Conservation (phyloP, 2,888 invertebrate species). For the Brassicogethes aeneus region DNA sequence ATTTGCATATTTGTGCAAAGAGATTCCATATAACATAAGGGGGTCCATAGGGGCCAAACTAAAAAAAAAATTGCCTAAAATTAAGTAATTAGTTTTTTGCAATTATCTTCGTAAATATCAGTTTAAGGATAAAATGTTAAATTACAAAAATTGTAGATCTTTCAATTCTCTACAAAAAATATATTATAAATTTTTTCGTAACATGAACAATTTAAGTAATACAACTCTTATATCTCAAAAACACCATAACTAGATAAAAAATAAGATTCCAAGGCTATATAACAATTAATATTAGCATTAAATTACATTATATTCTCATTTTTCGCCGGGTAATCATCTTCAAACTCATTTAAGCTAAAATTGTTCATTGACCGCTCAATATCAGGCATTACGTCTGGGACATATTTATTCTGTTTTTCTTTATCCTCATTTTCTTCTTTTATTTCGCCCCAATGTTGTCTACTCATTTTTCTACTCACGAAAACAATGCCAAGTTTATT, state of each 20-base stretch:
- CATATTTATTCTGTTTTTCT: no score
- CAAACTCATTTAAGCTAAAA: constrained; percentile 31
- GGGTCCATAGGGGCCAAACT: constrained; percentile 35
- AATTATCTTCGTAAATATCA: neutral
- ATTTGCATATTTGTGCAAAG: constrained; percentile 34
- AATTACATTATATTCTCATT: constrained; percentile 26
- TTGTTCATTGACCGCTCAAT: constrained; percentile 35
- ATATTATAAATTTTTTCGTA: neutral
- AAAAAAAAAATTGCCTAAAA: no score
- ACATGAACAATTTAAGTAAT: neutral
- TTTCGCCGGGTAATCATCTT: constrained; percentile 20
- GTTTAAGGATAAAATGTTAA: no score
- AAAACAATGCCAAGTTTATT: no score
- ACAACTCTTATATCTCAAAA: no score
- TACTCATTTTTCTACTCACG: no score
- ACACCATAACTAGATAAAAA: no score
- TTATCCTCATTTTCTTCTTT: constrained; percentile 12
- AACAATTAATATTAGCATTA: no score
- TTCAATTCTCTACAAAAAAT: constrained; percentile 1
- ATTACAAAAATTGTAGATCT: no score
- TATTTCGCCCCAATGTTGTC: constrained; percentile 33
- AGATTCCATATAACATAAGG: constrained; percentile 31
- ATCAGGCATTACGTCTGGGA: constrained; percentile 31
- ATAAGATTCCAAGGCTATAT: no score
- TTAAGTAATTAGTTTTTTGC: no score